phyloP scores from a whole-genome alignment of 2,797 vertebrate species.

The Australoheros facetus region DNA sequence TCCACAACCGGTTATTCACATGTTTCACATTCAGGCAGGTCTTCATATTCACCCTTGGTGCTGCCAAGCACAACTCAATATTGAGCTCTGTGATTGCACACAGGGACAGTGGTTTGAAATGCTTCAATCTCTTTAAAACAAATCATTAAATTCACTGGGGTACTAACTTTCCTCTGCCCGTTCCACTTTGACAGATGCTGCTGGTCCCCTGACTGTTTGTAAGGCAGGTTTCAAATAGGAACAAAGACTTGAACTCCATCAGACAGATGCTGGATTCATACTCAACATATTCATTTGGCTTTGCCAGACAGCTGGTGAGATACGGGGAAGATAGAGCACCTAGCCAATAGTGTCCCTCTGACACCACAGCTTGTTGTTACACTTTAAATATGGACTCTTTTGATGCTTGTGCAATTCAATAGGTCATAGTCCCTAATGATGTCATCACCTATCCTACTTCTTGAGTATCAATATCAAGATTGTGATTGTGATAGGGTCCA shows the following conservation, averaged over 20 bases:
- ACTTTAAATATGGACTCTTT: background rate
- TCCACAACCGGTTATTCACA: conserved; percentile 27
- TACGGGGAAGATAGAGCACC: background rate
- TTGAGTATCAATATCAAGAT: background rate
- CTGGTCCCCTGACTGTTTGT: conserved; percentile 42
- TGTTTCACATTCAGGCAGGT: conserved; percentile 35
- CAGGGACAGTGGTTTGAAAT: conserved; percentile 28
- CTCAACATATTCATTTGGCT: background rate
- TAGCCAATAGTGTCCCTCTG: background rate
- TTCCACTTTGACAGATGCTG: conserved; percentile 58
- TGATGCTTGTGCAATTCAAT: background rate
- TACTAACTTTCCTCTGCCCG: conserved; percentile 32
- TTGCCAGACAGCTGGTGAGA: background rate
- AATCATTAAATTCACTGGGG: conserved; percentile 23
- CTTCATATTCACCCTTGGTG: conserved; percentile 32
- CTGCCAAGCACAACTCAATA: conserved; percentile 43
- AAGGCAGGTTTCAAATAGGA: conserved; percentile 54
- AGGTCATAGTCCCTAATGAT: background rate
- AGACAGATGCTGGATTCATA: background rate
- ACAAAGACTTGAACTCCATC: conserved; percentile 21
- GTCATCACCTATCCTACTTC: background rate
- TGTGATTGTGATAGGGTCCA: background rate
- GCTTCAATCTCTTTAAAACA: conserved; percentile 42
- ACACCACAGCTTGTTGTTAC: background rate
- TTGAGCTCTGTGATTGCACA: conserved; percentile 13